Base-by-base conservation (phyloP, 1,140 invertebrate genomes). In the Drosophila lacertosa region DNA sequence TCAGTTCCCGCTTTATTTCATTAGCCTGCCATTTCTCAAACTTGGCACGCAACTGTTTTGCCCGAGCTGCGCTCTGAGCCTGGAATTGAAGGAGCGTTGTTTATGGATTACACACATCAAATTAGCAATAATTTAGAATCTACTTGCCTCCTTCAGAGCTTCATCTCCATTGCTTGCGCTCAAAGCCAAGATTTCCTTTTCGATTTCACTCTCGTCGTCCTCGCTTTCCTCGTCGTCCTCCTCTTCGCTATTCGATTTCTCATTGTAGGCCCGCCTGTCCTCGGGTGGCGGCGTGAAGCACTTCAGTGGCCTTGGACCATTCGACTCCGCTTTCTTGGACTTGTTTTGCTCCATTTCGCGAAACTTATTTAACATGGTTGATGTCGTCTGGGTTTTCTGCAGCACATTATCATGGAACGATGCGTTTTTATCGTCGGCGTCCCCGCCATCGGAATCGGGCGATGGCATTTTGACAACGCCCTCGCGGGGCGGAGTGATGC, bases 21-120 rank as follows among this genome's bases (percentile, higher is more conserved):
- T 94, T 94, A 39, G 94, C 94, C 77, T 97, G 95, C 96, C 97
- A 97, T 76, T 96, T 94, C 91, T 99, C 98, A 92, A 99, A 99
- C 91, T 97, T 97, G 35, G 95, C 96, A 67, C 95, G 94, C 74
- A 99, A 92, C 74, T 96, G 95, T 89, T 96, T 97, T 18, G 98
- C 97, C 67, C 95, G 93, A 15, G 95, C 96, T 10, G 96, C 93
- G 65, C 94, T 95, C 86, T 95, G 94, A n/a, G 95, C 95, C 93
- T 96, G 11, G 4, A 51, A 45, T 6, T 11, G n/a, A 15, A 37
- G n/a, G 18, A 5, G 24, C 2, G 4, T 26, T n/a, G n/a, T n/a
- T n/a, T n/a, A 3, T 24, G 26, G 5, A 29, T 29, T 29, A 9
- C 2, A 7, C 26, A 9, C 6, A 13, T 11, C n/a, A n/a, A n/a